phyloP scores from a whole-genome alignment of 2,113 vertebrate genomes.

The Ivindomyrus marchei region DNA sequence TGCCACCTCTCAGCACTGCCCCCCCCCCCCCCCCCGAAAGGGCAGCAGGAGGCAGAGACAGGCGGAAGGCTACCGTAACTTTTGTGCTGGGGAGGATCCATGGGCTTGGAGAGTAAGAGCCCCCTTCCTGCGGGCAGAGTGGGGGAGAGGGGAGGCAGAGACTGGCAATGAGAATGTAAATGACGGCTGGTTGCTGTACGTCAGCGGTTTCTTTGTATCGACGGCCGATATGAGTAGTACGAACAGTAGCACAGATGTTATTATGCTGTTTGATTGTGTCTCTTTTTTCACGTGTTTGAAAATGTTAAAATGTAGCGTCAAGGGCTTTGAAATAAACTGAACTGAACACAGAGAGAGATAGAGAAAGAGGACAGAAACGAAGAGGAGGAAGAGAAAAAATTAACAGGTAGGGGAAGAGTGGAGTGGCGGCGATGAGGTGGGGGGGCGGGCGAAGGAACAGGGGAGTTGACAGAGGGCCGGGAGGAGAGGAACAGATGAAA shows the following conservation, averaged over 20 bases:
- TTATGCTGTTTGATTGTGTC: background rate
- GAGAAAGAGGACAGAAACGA: background rate
- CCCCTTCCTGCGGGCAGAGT: background rate
- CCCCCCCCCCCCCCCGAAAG: background rate
- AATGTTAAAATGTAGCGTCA: background rate
- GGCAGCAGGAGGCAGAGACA: background rate
- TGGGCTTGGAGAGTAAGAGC: background rate
- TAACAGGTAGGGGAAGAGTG: background rate
- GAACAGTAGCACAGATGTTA: background rate
- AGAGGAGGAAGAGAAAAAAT: slow-evolving; percentile 1
- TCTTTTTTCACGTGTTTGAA: background rate
- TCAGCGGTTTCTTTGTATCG: background rate
- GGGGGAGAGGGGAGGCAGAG: background rate
- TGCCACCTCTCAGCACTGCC: background rate
- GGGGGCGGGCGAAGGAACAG: background rate
- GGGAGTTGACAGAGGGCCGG: background rate
- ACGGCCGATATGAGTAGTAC: background rate
- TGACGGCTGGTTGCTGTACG: background rate
- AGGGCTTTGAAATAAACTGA: background rate
- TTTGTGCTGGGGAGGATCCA: background rate
- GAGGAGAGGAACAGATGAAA: background rate
- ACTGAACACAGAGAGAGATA: background rate
- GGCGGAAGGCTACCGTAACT: background rate
- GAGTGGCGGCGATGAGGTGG: background rate
- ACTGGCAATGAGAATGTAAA: background rate